Base-by-base conservation (phyloP, 2,797 vertebrate genomes). In the Zalophus californianus region DNA sequence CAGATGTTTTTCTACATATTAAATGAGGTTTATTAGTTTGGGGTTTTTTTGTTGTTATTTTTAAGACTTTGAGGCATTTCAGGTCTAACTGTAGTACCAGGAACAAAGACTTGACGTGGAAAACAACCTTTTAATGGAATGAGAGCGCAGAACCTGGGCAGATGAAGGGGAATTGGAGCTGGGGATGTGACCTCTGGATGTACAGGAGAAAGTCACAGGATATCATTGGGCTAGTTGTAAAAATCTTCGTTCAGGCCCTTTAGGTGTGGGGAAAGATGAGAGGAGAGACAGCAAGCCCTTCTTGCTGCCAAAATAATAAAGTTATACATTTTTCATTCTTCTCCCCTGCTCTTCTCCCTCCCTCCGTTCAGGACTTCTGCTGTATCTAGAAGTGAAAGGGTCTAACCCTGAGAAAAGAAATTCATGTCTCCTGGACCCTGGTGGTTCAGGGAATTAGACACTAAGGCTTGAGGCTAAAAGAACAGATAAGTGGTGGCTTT, bases 1-100 rank as follows among this genome's bases (percentile, higher is more conserved):
- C 77, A 94, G 96, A 97, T 96, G 82, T 41, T 84, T 96, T 92
- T 75, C 50, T 89, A 88, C 82, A 86, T 95, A 84, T 95, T 89
- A 90, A 96, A 58, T 75, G 29, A 2, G 1, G 0, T 48, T 64
- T 96, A 77, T 94, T 96, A 52, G 35, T 56, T 32, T 50, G 60
- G 66, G 60, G 50, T 2, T 20, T 78, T 15, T 75, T 15, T 91
- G 5, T 77, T 4, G 50, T 35, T 56, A 23, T 93, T 97, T 79
- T 70, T 32, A 93, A 90, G 56, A 86, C 77, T 90, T 86, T 66
- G 90, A 97, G n/a, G 12, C 35, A 80, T 90, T 93, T 91, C 58
- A 72, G 73, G n/a, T 62, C 44, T 96, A 90, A 90, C 29, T 7
- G 48, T 58, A 27, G 3, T 79, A 70, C 56, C 27, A 93, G 72